Evolutionary conservation across 2,888 invertebrate species (phyloP).

Genomic region (Leucophenga montana): DNA sequence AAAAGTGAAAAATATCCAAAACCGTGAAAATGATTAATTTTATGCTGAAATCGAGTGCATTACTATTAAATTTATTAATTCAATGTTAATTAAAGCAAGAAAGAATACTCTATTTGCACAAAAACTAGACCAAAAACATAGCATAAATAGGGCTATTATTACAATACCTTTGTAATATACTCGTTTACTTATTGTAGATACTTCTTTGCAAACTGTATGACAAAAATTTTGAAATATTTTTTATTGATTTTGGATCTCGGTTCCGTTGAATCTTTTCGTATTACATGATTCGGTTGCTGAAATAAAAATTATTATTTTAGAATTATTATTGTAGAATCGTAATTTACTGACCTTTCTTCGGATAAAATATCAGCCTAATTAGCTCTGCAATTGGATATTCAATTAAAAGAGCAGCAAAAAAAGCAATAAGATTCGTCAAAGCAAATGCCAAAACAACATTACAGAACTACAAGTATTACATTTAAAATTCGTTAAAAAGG

Average conservation of each 20-base stretch:
- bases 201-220: too few species aligned
- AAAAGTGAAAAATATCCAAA: too few species aligned
- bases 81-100: too few species aligned
- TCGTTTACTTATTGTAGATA: too few species aligned
- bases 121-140: too few species aligned
- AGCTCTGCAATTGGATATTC: constrained; percentile 62
- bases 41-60: too few species aligned
- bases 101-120: too few species aligned
- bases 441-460: constrained; percentile 48
- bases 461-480: constrained; percentile 41
- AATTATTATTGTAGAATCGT: background rate
- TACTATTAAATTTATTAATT: too few species aligned
- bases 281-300: background rate
- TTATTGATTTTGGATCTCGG: background rate
- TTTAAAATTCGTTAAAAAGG: background rate
- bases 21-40: too few species aligned
- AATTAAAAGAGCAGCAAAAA: constrained; percentile 54
- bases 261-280: background rate
- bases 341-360: constrained; percentile 29
- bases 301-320: background rate
- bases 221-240: too few species aligned
- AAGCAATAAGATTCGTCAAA: constrained; percentile 56
- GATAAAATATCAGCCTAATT: constrained; percentile 35
- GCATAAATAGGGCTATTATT: too few species aligned
- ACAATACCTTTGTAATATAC: too few species aligned